phyloP scores from a whole-genome alignment of 2,797 vertebrate genomes.

The Artibeus jamaicensis region DNA sequence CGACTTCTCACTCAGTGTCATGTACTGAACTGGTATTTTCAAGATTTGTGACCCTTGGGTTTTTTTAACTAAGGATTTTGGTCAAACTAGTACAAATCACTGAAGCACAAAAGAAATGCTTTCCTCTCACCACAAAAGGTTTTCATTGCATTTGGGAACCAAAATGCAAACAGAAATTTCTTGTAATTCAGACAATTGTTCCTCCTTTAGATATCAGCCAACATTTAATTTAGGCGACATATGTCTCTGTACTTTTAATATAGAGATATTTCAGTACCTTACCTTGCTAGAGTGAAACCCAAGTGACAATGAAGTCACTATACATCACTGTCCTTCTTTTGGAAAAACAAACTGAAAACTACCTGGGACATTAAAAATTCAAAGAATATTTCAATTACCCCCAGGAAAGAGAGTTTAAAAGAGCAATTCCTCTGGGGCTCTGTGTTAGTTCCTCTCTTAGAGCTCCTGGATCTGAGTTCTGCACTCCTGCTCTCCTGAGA shows the following conservation, averaged over 20 bases:
- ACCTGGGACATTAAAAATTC: not conserved
- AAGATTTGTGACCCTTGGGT: not conserved
- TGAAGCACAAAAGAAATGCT: slow-evolving; percentile 5
- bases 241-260: not conserved
- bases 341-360: not conserved
- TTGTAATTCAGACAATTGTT: not conserved
- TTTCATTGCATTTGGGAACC: not conserved
- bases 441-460: not conserved
- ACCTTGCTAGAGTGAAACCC: not conserved
- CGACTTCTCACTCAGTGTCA: not conserved
- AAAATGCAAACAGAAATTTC: not conserved
- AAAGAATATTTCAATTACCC: not conserved
- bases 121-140: not conserved
- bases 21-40: not conserved
- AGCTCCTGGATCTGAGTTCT: not conserved
- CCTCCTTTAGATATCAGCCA: not conserved
- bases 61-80: not conserved
- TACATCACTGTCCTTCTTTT: not conserved
- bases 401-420: slow-evolving; percentile 6
- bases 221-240: not conserved
- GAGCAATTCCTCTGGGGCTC: not conserved
- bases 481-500: slow-evolving; percentile 20
- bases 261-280: not conserved
- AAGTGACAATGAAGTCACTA: not conserved
- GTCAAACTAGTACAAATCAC: not conserved